Evolutionary conservation across 2,888 invertebrate species (phyloP).

Genomic region (Eristalinus sepulchralis): DNA sequence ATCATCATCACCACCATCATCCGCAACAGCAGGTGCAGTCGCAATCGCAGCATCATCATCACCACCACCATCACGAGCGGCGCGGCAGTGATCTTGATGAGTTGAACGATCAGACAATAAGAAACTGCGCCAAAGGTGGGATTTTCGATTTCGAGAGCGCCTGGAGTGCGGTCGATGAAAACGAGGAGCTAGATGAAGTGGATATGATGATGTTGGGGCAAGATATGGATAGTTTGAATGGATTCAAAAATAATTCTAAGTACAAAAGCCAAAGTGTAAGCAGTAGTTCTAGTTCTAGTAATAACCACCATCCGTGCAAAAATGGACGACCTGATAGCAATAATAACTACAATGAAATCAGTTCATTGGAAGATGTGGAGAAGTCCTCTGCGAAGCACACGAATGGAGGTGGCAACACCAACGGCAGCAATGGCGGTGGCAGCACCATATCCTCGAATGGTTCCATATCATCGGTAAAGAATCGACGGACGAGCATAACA

Average conservation of each 20-base stretch:
- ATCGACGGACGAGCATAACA: constrained; percentile 79
- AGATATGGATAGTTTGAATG: constrained; percentile 46
- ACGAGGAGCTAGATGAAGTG: constrained; percentile 75
- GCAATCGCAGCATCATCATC: constrained; percentile 61
- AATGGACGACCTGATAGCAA: constrained; percentile 56
- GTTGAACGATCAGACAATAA: constrained; percentile 78
- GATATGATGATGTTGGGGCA: constrained; percentile 41
- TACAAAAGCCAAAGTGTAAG: constrained; percentile 63
- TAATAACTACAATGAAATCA: constrained; percentile 63
- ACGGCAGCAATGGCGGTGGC: constrained; percentile 7
- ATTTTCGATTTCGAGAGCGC: constrained; percentile 76
- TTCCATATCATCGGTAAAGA: constrained; percentile 72
- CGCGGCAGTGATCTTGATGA: constrained; percentile 79
- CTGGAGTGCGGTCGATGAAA: constrained; percentile 78
- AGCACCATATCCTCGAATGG: constrained; percentile 46
- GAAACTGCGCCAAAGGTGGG: constrained; percentile 77
- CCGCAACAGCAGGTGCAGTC: constrained; percentile 57
- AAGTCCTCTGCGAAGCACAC: constrained; percentile 20
- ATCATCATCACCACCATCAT: constrained; percentile 72
- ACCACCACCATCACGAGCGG: constrained; percentile 51
- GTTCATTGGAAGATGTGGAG: constrained; percentile 36
- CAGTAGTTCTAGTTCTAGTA: constrained; percentile 63
- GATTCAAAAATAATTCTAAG: constrained; percentile 65
- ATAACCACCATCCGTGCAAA: constrained; percentile 50
- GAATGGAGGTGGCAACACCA: constrained; percentile 4